Conservation (phyloP, 2,888 invertebrate genomes). For the Pyralis farinalis region DNA sequence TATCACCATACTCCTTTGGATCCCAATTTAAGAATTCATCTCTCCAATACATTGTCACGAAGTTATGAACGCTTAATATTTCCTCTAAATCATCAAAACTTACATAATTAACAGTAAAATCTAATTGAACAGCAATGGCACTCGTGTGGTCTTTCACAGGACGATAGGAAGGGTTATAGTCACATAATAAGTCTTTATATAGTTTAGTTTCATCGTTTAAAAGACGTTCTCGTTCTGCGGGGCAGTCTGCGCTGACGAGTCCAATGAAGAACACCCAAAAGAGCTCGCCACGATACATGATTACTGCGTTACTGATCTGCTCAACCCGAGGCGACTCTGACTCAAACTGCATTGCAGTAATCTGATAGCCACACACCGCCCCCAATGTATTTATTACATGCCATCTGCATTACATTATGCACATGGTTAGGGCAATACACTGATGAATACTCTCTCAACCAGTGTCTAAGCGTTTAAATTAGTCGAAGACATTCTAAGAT, state of each 20-base stretch:
- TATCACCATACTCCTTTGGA: conserved; percentile 83
- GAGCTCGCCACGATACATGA: conserved; percentile 15
- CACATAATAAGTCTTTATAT: conserved; percentile 76
- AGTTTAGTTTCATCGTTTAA: conserved; percentile 61
- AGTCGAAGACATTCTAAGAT: too few relatives aligned
- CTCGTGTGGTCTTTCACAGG: conserved; percentile 76
- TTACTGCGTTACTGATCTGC: conserved; percentile 23
- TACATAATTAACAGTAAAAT: conserved; percentile 80
- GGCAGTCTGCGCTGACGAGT: conserved; percentile 31
- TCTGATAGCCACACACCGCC: conserved; percentile 47
- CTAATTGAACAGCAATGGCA: conserved; percentile 73
- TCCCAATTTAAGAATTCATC: conserved; percentile 88
- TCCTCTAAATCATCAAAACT: conserved; percentile 63
- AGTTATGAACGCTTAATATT: conserved; percentile 75
- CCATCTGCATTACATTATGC: conserved; percentile 7
- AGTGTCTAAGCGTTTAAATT: too few relatives aligned
- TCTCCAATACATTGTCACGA: conserved; percentile 75
- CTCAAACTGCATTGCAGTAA: conserved; percentile 15
- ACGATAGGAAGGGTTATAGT: conserved; percentile 75
- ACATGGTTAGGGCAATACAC: too few relatives aligned
- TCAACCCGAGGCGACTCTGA: neutral
- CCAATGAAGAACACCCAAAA: conserved; percentile 22
- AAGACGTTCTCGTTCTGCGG: conserved; percentile 32
- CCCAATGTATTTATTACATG: conserved; percentile 26
- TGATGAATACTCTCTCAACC: too few relatives aligned